Base-by-base conservation (phyloP, 2,797 vertebrate species). In the Chelon labrosus region DNA sequence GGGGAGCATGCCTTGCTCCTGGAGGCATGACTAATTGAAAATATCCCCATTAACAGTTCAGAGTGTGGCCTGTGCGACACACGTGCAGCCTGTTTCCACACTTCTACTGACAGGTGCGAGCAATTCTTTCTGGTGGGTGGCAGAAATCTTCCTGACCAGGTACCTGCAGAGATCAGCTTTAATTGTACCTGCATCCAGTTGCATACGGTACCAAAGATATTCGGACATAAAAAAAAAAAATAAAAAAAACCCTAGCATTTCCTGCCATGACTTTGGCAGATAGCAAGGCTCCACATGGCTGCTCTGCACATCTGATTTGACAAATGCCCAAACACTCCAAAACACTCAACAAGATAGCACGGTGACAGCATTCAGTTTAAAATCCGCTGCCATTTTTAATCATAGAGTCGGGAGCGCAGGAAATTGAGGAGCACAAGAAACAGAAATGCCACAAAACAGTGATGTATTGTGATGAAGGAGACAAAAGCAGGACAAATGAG, bases 11-110 rank as follows among this genome's bases (percentile, higher is more conserved):
- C 75, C 73, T 83, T 79, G 83, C 77, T 88, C 86, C 85, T 76
- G 68, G 73, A 92, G 83, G 77, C 86, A 80, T 72, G 80, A 89
- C 90, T 92, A 93, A 94, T 91, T 94, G 88, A 93, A 93, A 92
- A 93, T 79, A 83, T 88, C 73, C 82, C 82, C 75, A 88, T 91
- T 91, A 92, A 88, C 51, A 49, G 70, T 80, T 78, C 75, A 84
- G 70, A 38, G 10, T 46, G 82, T 79, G 73, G 75, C 77, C 80
- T 22, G 42, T 65, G 65, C 56, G 42, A 65, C 46, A 20, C 47
- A 56, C 46, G 47, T 49, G 19, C 77, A 85, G 86, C 81, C 68
- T 66, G 75, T 72, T 83, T 41, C 73, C 68, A 10, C 59, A 70
- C 82, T 70, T 55, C 64, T 38, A 13, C 69, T 88, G 86, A 90